These are phyloP conservation scores for Eulimnadia texana DNA, from an alignment of 1,140 invertebrate species.

Conservation along the genomic window DNA sequence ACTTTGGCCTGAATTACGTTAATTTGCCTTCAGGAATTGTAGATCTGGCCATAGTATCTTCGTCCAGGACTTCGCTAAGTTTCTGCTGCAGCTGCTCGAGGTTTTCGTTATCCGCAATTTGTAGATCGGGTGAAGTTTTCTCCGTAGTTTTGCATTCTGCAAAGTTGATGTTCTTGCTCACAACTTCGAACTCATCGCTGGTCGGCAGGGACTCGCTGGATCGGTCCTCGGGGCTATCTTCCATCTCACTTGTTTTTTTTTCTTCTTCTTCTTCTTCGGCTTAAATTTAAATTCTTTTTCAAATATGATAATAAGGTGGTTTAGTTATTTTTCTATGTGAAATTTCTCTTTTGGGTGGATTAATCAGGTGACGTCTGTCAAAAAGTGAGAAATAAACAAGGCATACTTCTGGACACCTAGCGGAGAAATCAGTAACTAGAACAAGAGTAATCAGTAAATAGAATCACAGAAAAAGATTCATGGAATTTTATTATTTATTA, in stretches of 20 bases:
- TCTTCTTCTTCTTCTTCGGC: background rate
- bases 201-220: slow-evolving; percentile 66
- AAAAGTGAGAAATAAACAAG: background rate
- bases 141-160: slow-evolving; percentile 20
- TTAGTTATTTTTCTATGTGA: background rate
- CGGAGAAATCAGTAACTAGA: background rate
- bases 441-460: too few species aligned
- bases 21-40: slow-evolving; percentile 7
- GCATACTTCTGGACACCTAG: background rate
- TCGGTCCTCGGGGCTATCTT: background rate
- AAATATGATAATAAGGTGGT: background rate
- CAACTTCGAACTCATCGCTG: slow-evolving; percentile 71
- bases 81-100: slow-evolving; percentile 54
- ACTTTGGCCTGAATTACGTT: background rate
- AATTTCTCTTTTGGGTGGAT: background rate
- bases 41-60: slow-evolving; percentile 25
- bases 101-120: slow-evolving; percentile 55
- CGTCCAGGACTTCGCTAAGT: slow-evolving; percentile 50
- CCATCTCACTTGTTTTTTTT: background rate
- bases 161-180: slow-evolving; percentile 27
- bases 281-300: background rate
- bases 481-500: too few species aligned
- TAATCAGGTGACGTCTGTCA: slow-evolving; percentile 7
- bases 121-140: slow-evolving; percentile 41
- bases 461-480: too few species aligned